Base-by-base conservation (phyloP, 2,113 vertebrate species). In the Pseudonaja textilis region DNA sequence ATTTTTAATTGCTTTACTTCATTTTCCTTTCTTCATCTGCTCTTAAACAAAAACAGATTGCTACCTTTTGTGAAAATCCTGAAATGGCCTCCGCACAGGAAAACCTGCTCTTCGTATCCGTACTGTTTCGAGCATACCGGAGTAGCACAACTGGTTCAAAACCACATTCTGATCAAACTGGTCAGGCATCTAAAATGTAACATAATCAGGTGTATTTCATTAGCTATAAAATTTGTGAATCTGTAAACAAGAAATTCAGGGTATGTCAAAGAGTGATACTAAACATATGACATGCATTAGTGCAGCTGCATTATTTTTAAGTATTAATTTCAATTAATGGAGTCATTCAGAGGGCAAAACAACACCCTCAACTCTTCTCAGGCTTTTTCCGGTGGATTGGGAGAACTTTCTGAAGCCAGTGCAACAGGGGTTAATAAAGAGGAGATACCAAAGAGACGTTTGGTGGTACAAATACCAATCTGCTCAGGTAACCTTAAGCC, bases 71-170 rank as follows among this genome's bases (percentile, higher is more conserved):
- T 98, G 99, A 96, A 99, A 99, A 92, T 99, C 99, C 57, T 98
- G 98, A 93, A 99, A 98, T 1, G 98, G 97, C 92, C 99, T 98
- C 25, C 99, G 97, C 90, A 99, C 96, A 0, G 99, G 99, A 94
- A 99, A 99, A 1, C 99, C 99, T 1, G 98, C 98, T 93, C 98
- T 98, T 6, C 99, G 98, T 85, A 99, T 99, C 96, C 98, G 98
- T 52, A 99, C 99, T 0, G 99, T 99, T 96, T 99, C 99, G 97
- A 99, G 57, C 99, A 99, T 99, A 91, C 99, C 99, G 0, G 99
- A 99, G 95, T 99, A 99, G 29, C 98, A 97, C 96, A 99, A 98
- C 98, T 99, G 99, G 97, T 99, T 99, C 87, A 99, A 98, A 93
- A 99, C 99, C 89, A 99, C 97, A 0, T 98, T 97, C 97, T 99